These are phyloP conservation scores for Crocallis elinguaria DNA, from an alignment of 2,888 invertebrate genomes.

Conservation along the genomic window DNA sequence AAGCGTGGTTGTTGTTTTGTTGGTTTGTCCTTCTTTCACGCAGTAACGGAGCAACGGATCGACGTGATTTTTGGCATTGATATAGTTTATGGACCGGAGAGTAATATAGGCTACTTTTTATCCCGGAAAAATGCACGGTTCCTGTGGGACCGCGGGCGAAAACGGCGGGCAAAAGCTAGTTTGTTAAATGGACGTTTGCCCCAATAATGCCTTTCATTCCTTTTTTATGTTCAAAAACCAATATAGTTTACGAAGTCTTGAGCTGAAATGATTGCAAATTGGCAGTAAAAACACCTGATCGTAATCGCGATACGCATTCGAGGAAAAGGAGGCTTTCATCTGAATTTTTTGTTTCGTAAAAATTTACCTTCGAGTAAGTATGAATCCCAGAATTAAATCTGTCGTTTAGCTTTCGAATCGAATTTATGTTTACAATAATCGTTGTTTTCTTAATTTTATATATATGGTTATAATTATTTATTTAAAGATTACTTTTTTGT, in stretches of 20 bases:
- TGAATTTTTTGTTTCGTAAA: slow-evolving; percentile 9
- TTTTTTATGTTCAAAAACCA: slow-evolving; percentile 2
- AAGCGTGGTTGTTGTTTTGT: no score
- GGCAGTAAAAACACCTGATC: slow-evolving; percentile 23
- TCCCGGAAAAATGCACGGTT: no score
- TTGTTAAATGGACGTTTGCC: background rate
- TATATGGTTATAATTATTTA: no score
- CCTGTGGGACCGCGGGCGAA: no score
- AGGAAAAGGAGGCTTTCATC: slow-evolving; percentile 6
- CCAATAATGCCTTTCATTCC: background rate
- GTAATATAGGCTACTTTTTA: no score
- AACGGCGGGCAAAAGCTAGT: no score
- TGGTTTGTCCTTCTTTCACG: no score
- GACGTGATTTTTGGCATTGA: no score
- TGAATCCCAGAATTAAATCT: background rate
- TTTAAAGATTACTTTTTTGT: no score
- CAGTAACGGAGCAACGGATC: no score
- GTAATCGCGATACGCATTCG: slow-evolving; percentile 14
- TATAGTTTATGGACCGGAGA: no score
- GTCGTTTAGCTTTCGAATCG: background rate
- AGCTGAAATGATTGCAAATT: slow-evolving; percentile 21
- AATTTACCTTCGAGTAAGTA: slow-evolving; percentile 3
- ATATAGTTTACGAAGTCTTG: slow-evolving; percentile 11
- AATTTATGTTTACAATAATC: background rate
- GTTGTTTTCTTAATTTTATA: no score